Evolutionary conservation across 1,140 invertebrate species (phyloP), one percentile per base, ranked within the genome.

Genomic region (Grapholita molesta): DNA sequence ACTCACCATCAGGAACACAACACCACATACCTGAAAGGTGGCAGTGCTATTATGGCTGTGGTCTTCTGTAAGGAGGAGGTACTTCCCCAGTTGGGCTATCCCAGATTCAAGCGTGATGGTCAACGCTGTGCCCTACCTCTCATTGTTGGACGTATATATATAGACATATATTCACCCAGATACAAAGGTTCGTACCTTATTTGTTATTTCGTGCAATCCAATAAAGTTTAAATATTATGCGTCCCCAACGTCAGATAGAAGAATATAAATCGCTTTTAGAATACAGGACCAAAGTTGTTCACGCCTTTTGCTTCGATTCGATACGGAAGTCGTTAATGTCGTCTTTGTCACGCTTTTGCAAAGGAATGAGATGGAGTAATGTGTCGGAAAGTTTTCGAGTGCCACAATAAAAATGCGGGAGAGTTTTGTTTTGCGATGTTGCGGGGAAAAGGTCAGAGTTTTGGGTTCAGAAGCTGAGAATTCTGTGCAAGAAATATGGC

Each of bases 401-500:
- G n/a, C 24, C 15, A 32, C 55, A 61, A 28, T 61, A 57, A 57
- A 57, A 48, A 7, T 48, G n/a, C 11, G 53, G 53, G 28, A 25
- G 12, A 61, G 25, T 61, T 61, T 61, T 61, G 55, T 61, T 61
- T 61, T 61, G 55, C 28, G 12, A 5, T 48, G 42, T 48, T 48
- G 18, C 9, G 0, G 35, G 42, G 18, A 48, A 48, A 48, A 48
- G 42, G 15, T 38, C 15, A 3, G 35, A 38, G 35, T 21, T 42
- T 42, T 42, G 18, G 42, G 18, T 15, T 48, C 15, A 48, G 35
- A 48, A 48, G 42, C 42, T 15, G 42, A 21, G 42, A 48, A 48
- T 48, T 48, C n/a, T 48, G 42, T 48, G n/a, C 15, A 21, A 3
- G 42, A 48, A 21, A 1, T 21, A 21, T 48, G 18, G 7, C n/a